Evolutionary conservation across 2,888 invertebrate species (phyloP).

Genomic region (Agrochola circellaris): DNA sequence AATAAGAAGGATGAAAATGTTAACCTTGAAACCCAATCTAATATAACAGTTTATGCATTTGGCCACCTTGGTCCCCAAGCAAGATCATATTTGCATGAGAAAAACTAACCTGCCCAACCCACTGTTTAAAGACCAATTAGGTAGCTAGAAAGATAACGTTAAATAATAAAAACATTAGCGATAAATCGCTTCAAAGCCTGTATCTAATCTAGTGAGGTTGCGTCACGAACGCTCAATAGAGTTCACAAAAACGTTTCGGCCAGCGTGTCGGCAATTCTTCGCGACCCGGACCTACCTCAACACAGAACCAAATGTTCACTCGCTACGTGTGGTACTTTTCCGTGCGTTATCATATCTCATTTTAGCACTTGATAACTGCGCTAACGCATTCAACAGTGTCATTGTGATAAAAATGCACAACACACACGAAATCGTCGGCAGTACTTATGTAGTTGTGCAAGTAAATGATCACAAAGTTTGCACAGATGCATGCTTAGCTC

Average conservation of each 20-base stretch:
- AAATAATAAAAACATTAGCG: constrained; percentile 50
- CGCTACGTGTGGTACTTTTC: constrained; percentile 76
- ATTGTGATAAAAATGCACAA: constrained; percentile 60
- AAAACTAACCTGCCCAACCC: constrained; percentile 32
- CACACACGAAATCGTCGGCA: constrained; percentile 58
- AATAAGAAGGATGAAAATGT: constrained; percentile 24
- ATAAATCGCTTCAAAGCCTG: constrained; percentile 53
- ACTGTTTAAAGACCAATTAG: constrained; percentile 21
- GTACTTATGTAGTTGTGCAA: constrained; percentile 30
- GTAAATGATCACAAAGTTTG: constrained; percentile 62
- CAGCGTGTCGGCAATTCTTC: constrained; percentile 57
- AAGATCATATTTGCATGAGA: constrained; percentile 44
- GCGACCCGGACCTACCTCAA: constrained; percentile 82
- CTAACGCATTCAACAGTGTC: constrained; percentile 48
- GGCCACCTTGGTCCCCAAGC: constrained; percentile 44
- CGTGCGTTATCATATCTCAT: constrained; percentile 76
- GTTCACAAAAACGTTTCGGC: constrained; percentile 61
- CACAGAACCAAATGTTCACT: constrained; percentile 63
- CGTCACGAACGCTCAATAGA: constrained; percentile 64
- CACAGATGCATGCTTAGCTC: constrained; percentile 63
- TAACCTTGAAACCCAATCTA: constrained; percentile 59
- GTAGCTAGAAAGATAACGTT: constrained; percentile 26
- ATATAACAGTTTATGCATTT: constrained; percentile 51
- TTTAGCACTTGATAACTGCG: constrained; percentile 56
- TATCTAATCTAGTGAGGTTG: constrained; percentile 70